Evolutionary conservation across 2,888 invertebrate species (phyloP).

Genomic region (Campoplex capitator): DNA sequence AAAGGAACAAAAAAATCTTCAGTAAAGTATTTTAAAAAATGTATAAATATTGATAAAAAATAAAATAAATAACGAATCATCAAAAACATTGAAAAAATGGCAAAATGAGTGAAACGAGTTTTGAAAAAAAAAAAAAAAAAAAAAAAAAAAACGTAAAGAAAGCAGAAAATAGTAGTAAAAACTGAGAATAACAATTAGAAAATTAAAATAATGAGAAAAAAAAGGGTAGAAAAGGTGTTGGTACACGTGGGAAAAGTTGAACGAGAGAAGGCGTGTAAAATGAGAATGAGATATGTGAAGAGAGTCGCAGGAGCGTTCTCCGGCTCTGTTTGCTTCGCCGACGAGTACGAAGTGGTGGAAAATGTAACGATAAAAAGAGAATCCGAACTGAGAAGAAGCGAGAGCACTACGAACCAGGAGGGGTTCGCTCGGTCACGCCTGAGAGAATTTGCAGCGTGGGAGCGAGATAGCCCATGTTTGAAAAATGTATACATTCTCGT

Average conservation of each 20-base stretch:
- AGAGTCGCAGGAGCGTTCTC: conserved; percentile 55
- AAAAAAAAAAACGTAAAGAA: neutral
- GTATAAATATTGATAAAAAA: neutral
- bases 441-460: conserved; percentile 83
- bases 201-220: neutral
- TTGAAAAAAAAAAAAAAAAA: no score
- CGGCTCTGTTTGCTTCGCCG: conserved; percentile 52
- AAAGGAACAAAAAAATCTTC: no score
- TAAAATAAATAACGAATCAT: neutral
- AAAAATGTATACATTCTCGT: conserved; percentile 66
- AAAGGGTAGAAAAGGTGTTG: neutral
- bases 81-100: neutral
- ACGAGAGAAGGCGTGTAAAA: conserved; percentile 72
- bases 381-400: conserved; percentile 58
- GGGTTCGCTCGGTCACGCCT: conserved; percentile 78
- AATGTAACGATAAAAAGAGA: conserved; percentile 50
- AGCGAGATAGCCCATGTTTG: conserved; percentile 76
- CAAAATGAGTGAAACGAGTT: no score
- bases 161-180: neutral
- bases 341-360: conserved; percentile 48
- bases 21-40: neutral
- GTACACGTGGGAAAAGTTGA: conserved; percentile 65
- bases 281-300: conserved; percentile 75
- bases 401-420: conserved; percentile 67
- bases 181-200: neutral